Evolutionary conservation across 2,888 invertebrate genomes (phyloP), one percentile per base, ranked within the genome.

Genomic region (Agrenia bidenticulata): DNA sequence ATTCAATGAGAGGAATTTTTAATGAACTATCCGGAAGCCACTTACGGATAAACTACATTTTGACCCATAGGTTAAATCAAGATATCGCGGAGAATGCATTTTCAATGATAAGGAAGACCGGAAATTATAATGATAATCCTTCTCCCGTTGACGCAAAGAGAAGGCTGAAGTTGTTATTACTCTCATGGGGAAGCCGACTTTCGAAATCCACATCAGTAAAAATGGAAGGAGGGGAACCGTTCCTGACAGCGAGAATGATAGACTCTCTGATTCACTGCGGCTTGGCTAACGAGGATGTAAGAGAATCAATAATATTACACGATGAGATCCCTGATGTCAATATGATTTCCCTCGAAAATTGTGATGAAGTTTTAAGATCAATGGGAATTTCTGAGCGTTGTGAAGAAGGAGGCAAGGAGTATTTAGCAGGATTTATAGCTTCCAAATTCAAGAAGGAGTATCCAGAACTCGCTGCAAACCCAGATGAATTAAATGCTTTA

Each of bases 341-440:
- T 27, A 17, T n/a, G 15, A 7, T 55, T 5, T 7, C 4, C n/a
- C 9, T 9, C 7, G 37, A 55, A 4, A 55, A 55, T 32, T 24
- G 24, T 5, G 9, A 32, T 7, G 55, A 32, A n/a, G 55, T 55
- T 2, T 15, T 55, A 4, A 24, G 2, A 32, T n/a, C 13, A 5
- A 55, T 55, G 55, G 15, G n/a, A 4, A 55, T 55, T 26, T 11
- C 19, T 17, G 9, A 55, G 13, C 24, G 32, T 2, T 27, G 26
- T 17, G 32, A 55, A 9, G 11, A 17, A 32, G 15, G 19, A 7
- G 55, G 55, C 24, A 55, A 55, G 17, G 37, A 55, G 17, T 55
- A 55, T 32, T 21, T 55, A 15, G 55, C 55, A 11, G 55, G 55
- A 4, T 55, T 55, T 32, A 32, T 55, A 15, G 55, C 55, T 4